Evolutionary conservation across 2,797 vertebrate species (phyloP).

Genomic region (Characodon lateralis): DNA sequence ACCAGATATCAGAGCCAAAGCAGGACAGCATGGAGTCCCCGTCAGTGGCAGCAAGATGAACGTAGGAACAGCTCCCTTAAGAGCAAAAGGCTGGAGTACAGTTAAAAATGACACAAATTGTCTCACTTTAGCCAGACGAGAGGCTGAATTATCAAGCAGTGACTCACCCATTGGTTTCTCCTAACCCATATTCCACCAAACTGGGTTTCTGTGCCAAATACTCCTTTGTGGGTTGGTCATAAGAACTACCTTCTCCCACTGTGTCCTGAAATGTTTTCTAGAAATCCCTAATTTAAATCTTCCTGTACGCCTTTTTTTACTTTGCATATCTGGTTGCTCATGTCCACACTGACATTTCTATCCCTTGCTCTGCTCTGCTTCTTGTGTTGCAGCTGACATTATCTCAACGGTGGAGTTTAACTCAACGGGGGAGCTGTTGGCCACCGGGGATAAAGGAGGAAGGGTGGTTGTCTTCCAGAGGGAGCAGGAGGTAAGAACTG

Average conservation of each 20-base stretch:
- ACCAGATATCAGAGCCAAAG: neutral
- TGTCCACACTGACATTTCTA: constrained; percentile 59
- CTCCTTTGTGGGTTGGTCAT: constrained; percentile 38
- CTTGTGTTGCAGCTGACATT: constrained; percentile 91
- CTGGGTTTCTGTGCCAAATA: constrained; percentile 43
- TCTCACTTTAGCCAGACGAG: constrained; percentile 49
- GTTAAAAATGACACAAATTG: constrained; percentile 57
- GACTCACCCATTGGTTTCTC: constrained; percentile 48
- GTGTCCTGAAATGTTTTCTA: constrained; percentile 28
- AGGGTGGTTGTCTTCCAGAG: constrained; percentile 97
- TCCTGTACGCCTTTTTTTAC: constrained; percentile 15
- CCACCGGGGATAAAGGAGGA: constrained; percentile 97
- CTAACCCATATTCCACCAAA: constrained; percentile 63
- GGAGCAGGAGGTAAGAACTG: constrained; percentile 92
- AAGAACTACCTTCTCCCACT: constrained; percentile 24
- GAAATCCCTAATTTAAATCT: constrained; percentile 30
- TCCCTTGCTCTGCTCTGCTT: constrained; percentile 48
- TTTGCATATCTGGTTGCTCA: constrained; percentile 35
- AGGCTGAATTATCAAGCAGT: constrained; percentile 54
- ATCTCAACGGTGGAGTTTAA: constrained; percentile 99
- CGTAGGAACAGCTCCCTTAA: constrained; percentile 21
- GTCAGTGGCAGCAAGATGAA: constrained; percentile 39
- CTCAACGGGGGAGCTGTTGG: constrained; percentile 95
- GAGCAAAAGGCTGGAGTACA: constrained; percentile 40
- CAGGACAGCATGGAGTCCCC: constrained; percentile 22